Conservation (phyloP, 2,797 vertebrate genomes). For the Anableps anableps region DNA sequence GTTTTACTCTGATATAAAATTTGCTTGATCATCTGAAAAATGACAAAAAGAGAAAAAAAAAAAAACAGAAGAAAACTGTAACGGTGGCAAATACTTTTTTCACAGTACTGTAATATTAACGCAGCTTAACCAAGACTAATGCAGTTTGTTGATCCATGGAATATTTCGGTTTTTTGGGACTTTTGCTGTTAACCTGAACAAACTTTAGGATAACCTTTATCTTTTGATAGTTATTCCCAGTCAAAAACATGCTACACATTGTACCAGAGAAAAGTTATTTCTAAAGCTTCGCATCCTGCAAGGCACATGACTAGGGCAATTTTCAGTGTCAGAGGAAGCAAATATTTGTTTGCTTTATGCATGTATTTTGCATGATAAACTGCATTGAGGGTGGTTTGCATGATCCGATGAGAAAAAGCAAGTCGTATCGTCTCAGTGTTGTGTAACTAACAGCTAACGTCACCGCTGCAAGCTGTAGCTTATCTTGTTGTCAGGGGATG, state of each 20-base stretch:
- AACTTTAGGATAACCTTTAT: conserved; percentile 16
- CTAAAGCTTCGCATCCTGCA: background rate
- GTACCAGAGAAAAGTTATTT: background rate
- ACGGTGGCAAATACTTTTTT: background rate
- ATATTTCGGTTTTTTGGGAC: conserved; percentile 11
- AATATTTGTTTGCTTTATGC: background rate
- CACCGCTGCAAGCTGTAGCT: conserved; percentile 40
- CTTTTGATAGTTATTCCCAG: conserved; percentile 22
- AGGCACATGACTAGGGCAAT: background rate
- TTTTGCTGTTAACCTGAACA: conserved; percentile 8
- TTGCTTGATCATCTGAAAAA: background rate
- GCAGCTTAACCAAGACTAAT: conserved; percentile 1
- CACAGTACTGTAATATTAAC: background rate
- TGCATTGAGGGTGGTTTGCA: conserved; percentile 58
- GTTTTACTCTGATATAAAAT: background rate
- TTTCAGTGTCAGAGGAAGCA: conserved; percentile 15
- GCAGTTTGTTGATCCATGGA: conserved; percentile 1
- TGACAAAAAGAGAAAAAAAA: background rate
- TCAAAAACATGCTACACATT: conserved; percentile 14
- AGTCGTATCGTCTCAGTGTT: conserved; percentile 28
- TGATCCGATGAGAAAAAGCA: conserved; percentile 32
- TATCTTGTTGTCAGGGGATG: conserved; percentile 24
- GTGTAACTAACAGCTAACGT: conserved; percentile 37
- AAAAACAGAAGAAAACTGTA: background rate
- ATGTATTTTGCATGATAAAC: conserved; percentile 57